A percentile compares a stretch with the other conserved stretches of the same genome.
phyloP scores from a whole-genome alignment of 2,113 vertebrate genomes.

The Azemiops feae region DNA sequence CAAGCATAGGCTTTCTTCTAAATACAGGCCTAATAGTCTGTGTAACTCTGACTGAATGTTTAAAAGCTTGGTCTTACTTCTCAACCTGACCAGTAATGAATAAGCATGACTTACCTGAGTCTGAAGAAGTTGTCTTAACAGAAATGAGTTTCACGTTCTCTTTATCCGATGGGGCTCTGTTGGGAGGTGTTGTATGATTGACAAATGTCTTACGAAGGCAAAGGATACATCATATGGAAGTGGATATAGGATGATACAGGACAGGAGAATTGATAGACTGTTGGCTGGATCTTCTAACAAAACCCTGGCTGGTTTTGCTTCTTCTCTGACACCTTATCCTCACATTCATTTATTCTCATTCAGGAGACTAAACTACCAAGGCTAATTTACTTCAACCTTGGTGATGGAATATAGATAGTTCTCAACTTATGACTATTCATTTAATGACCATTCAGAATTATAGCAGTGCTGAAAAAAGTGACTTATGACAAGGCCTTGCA shows the following conservation, averaged over 20 bases:
- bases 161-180: constrained; percentile 72
- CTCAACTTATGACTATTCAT: background rate
- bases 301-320: background rate
- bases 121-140: constrained; percentile 73
- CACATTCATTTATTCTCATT: background rate
- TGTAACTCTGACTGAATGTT: background rate
- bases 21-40: background rate
- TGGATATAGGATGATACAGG: background rate
- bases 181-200: constrained; percentile 36
- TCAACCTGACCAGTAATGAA: background rate
- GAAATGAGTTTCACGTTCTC: constrained; percentile 80
- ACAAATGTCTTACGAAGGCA: background rate
- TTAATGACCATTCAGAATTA: background rate
- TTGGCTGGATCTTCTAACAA: too few relatives aligned
- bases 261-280: background rate
- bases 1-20: background rate
- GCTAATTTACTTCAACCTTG: background rate
- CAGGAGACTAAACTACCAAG: background rate
- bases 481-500: background rate
- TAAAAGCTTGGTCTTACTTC: background rate
- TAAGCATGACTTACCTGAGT: constrained; percentile 67
- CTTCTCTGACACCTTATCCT: background rate
- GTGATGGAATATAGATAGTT: background rate
- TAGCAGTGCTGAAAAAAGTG: background rate
- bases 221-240: background rate